Base-by-base conservation (phyloP, 2,888 invertebrate genomes). In the Emmelina monodactyla region DNA sequence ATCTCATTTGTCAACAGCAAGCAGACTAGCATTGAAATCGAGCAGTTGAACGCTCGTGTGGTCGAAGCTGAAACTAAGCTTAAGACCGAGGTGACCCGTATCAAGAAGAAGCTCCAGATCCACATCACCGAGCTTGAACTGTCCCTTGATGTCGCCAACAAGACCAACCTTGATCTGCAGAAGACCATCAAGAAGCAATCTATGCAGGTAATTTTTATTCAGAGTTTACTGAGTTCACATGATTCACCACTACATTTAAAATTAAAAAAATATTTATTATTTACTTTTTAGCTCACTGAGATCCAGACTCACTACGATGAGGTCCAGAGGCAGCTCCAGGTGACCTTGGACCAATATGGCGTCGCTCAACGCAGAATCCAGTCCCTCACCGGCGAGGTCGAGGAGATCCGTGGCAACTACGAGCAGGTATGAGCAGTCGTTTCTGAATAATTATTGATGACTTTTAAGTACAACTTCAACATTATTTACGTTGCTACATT, bases 91-190 rank as follows among this genome's bases (percentile, higher is more conserved):
- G 93, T 97, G 38, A 86, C 88, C 49, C 93, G 97, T 81, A 92
- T 97, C 83, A 97, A 97, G 91, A 97, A 97, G 94, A 97, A 97
- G 91, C 84, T 96, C 70, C 96, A 96, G 83, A 92, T 96, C 68
- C 94, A 94, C 64, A 97, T 97, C 80, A 96, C 96, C 56, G 97
- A 97, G 76, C 83, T 97, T 62, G 97, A 97, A 76, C 87, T 97
- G 84, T 92, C 94, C 37, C 87, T 99, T 76, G 97, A 97, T 81
- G 93, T 95, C 54, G 93, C 96, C 82, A 97, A 98, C 87, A 95
- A 97, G 85, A 94, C 91, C 83, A 97, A 97, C 85, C 89, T 97
- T 63, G 94, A 96, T 68, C 85, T 97, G 68, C 96, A 97, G 82
- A 95, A 96, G 86, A 92, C 94, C 62, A 91, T 96, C 85, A 97